Evolutionary conservation across 2,113 vertebrate genomes (phyloP).

Genomic region (Hippopotamus amphibius): DNA sequence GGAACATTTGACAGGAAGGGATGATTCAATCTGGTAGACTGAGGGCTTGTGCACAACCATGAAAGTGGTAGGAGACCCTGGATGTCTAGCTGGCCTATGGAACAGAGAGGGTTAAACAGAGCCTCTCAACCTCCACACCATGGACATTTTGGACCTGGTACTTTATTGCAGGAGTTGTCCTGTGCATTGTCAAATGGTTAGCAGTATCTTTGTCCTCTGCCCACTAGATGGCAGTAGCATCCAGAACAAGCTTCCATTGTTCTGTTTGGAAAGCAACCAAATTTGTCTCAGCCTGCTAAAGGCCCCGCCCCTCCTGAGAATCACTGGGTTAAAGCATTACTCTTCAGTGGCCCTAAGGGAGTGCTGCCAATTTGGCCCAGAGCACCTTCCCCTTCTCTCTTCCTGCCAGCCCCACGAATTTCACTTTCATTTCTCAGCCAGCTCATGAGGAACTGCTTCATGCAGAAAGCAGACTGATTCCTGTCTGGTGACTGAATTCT

Average conservation of each 20-base stretch:
- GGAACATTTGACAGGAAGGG: neutral
- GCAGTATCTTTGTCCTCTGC: neutral
- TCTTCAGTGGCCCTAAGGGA: neutral
- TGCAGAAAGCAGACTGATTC: no score
- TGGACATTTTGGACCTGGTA: neutral
- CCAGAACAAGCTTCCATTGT: no score
- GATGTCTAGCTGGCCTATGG: neutral
- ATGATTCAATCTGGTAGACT: neutral
- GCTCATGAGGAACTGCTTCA: neutral
- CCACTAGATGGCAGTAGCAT: constrained; percentile 8
- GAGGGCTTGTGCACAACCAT: neutral
- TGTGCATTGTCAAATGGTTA: neutral
- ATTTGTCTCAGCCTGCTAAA: neutral
- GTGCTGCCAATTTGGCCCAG: neutral
- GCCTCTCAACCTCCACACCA: neutral
- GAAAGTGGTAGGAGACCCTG: neutral
- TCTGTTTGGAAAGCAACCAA: no score
- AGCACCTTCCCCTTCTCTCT: neutral
- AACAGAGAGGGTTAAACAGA: neutral
- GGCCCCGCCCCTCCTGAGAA: neutral
- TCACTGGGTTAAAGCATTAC: fast-evolving
- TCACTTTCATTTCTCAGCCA: constrained; percentile 68
- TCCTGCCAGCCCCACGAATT: neutral
- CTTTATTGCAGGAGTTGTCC: neutral
- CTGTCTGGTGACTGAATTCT: neutral